Evolutionary conservation across 2,797 vertebrate genomes (phyloP).

Genomic region (Cryptoprocta ferox): DNA sequence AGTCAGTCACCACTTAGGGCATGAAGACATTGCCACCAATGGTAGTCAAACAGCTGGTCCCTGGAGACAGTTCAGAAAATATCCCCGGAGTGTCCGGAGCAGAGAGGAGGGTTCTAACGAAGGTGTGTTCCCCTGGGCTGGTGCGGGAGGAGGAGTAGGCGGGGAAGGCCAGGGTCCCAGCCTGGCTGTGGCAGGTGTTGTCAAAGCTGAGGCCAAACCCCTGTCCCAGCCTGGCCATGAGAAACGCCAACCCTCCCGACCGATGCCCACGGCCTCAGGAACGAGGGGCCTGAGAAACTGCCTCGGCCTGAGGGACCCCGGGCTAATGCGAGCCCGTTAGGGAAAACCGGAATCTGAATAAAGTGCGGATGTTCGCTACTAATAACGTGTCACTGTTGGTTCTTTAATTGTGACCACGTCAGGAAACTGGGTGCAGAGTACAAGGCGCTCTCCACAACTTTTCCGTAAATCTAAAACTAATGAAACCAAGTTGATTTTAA

Average conservation of each 20-base stretch:
- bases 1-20: neutral
- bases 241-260: neutral
- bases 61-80: neutral
- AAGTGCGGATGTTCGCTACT: neutral
- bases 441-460: neutral
- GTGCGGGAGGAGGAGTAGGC: accelerated
- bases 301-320: neutral
- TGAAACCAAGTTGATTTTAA: neutral
- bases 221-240: neutral
- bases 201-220: neutral
- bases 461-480: neutral
- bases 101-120: too few relatives aligned
- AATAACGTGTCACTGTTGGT: too few relatives aligned
- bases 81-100: neutral
- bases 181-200: accelerated
- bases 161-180: neutral
- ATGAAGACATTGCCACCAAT: neutral
- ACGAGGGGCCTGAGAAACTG: neutral
- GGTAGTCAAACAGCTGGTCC: too few relatives aligned
- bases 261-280: neutral
- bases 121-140: accelerated
- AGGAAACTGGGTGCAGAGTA: too few relatives aligned
- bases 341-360: neutral
- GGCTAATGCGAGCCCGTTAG: neutral
- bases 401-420: neutral